Conservation (phyloP, 2,888 invertebrate species). For the Cremastobaeus sp. region DNA sequence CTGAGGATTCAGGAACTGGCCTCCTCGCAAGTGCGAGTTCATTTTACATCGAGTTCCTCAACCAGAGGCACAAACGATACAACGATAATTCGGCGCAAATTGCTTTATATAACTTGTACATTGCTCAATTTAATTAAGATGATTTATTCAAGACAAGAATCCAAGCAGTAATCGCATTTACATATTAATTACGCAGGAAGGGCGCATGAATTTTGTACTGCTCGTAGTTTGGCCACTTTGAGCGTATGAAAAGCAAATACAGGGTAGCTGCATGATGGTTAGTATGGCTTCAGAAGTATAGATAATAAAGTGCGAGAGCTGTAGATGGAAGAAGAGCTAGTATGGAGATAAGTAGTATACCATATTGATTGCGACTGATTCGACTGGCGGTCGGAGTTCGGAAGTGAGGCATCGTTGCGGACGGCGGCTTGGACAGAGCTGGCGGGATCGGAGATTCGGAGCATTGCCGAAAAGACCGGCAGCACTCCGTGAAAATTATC, state of each 20-base stretch:
- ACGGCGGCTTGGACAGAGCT: conserved; percentile 50
- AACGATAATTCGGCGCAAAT: too few relatives aligned
- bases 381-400: conserved; percentile 68
- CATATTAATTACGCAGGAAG: conserved; percentile 44
- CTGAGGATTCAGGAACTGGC: too few relatives aligned
- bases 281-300: conserved; percentile 56
- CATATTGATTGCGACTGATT: conserved; percentile 76
- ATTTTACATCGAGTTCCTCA: too few relatives aligned
- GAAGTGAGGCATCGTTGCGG: conserved; percentile 70
- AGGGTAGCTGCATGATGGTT: conserved; percentile 45
- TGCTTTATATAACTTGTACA: background rate
- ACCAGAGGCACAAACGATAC: too few relatives aligned
- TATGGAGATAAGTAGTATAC: conserved; percentile 75
- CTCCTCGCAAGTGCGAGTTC: too few relatives aligned
- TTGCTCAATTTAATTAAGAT: conserved; percentile 33
- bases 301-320: conserved; percentile 43
- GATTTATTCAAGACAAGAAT: conserved; percentile 39
- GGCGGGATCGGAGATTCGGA: conserved; percentile 49
- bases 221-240: conserved; percentile 34
- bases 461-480: conserved; percentile 48
- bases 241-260: conserved; percentile 23
- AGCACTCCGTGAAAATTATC: conserved; percentile 72
- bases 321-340: conserved; percentile 66
- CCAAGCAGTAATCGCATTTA: conserved; percentile 30
- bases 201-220: conserved; percentile 44